Evolutionary conservation across 1,140 invertebrate species (phyloP), one percentile per base, ranked within the genome.

Genomic region (Drosophila nannoptera): DNA sequence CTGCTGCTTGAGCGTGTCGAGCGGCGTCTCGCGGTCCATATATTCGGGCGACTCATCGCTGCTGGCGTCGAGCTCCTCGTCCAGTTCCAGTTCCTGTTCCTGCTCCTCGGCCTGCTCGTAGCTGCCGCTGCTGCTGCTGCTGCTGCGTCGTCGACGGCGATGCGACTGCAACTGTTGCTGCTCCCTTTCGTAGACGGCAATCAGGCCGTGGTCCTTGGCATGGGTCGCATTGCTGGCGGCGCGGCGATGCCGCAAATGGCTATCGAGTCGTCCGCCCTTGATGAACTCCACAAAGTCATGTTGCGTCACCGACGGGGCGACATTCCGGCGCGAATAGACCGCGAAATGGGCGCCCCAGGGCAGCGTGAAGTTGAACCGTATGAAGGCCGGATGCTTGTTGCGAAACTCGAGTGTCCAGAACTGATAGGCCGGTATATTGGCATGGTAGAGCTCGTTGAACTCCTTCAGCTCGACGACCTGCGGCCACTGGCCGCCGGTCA

Each of bases 251-350:
- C 88, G 54, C 74, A 94, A 92, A 53, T 94, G 90, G 75, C 94
- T 92, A 86, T 96, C 95, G 4, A 96, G 91, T 16, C 95, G 91
- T 22, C 95, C 95, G 14, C 95, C 95, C 84, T 94, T 94, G 70
- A 97, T 94, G 87, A 97, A 96, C 91, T 98, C 96, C 12, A 96
- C 95, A 89, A 99, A 98, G 89, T 98, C 97, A 89, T 98, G 97
- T 89, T 98, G 96, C 31, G 97, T 98, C 65, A 98, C 95, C 82
- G 96, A 97, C 0, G 97, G 97, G 0, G 96, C 95, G 22, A 96
- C 95, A 89, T 97, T 98, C 69, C 96, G 92, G 69, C 97, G 92
- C 4, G 96, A 96, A 90, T 97, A 99, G 55, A 99, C 95, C 32
- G 97, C 97, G 84, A 98, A 95, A 90, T 97, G 97, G 9, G 96